A percentile compares a stretch with the other conserved stretches of the same genome.
Evolutionary conservation across 2,113 vertebrate genomes (phyloP).

Genomic region (Herpailurus yagouaroundi): DNA sequence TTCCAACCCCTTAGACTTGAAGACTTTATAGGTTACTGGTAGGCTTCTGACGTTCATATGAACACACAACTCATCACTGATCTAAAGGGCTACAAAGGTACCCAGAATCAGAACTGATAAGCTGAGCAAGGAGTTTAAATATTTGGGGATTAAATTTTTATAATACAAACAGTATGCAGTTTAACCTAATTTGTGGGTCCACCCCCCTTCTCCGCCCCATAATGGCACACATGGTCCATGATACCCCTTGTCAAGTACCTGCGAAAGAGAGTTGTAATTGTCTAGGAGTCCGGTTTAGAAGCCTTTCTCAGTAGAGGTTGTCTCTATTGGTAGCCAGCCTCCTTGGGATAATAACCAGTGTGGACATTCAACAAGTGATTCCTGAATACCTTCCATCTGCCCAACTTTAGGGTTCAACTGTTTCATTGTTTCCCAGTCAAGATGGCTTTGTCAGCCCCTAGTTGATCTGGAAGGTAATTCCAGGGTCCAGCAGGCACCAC

Average conservation of each 20-base stretch:
- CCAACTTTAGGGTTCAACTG: not conserved
- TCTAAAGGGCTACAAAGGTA: not conserved
- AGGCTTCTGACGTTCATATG: not conserved
- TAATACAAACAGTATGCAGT: not conserved
- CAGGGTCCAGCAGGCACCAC: not conserved
- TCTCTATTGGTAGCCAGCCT: not conserved
- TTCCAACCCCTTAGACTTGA: not conserved
- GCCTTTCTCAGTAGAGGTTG: not conserved
- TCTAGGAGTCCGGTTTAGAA: not conserved
- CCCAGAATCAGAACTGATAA: not conserved
- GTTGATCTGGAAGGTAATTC: not conserved
- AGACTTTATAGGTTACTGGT: not conserved
- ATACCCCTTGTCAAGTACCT: not conserved
- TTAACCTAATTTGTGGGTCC: not conserved
- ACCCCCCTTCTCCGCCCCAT: rapidly evolving
- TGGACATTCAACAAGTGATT: not conserved
- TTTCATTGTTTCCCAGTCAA: not conserved
- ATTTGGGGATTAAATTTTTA: not conserved
- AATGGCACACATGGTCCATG: not conserved
- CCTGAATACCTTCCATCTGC: not conserved
- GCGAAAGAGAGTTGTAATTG: not conserved
- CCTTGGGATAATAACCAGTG: not conserved
- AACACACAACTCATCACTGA: not conserved
- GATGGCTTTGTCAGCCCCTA: not conserved
- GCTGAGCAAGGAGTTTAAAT: not conserved